A percentile compares a stretch with the other conserved stretches of the same genome.
These are phyloP conservation scores for Argyresthia albistria DNA, from an alignment of 2,888 invertebrate genomes.

Conservation along the genomic window DNA sequence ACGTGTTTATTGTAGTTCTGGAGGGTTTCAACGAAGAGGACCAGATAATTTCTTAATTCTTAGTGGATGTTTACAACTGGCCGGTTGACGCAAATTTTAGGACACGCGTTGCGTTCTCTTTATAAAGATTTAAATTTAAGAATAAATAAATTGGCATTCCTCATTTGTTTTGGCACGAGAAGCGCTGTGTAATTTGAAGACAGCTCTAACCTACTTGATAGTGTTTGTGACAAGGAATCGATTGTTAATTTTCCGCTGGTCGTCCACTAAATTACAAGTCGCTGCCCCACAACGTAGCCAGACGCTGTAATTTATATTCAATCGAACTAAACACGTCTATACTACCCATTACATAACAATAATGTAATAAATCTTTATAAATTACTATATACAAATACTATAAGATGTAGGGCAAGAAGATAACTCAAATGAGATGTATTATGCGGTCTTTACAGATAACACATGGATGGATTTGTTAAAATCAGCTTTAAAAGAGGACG, in stretches of 20 bases:
- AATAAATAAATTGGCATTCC: not conserved
- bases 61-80: slow-evolving; percentile 67
- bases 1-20: slow-evolving; percentile 56
- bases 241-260: not conserved
- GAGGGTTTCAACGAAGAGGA: slow-evolving; percentile 61
- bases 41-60: slow-evolving; percentile 52
- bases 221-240: no score
- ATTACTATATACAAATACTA: slow-evolving; percentile 45
- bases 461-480: slow-evolving; percentile 58
- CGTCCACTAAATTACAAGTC: slow-evolving; percentile 24
- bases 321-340: slow-evolving; percentile 43
- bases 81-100: slow-evolving; percentile 54
- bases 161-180: not conserved
- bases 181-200: not conserved
- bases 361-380: slow-evolving; percentile 46
- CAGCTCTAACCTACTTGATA: not conserved
- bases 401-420: slow-evolving; percentile 52
- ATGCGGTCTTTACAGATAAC: slow-evolving; percentile 32
- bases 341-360: slow-evolving; percentile 28
- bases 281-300: slow-evolving; percentile 12
- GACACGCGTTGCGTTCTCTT: slow-evolving; percentile 30
- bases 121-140: slow-evolving; percentile 21
- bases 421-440: slow-evolving; percentile 32
- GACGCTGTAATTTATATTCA: slow-evolving; percentile 14
- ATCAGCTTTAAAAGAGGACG: slow-evolving; percentile 41